Conservation (phyloP, 2,888 invertebrate genomes). For the Electrophaes corylata region DNA sequence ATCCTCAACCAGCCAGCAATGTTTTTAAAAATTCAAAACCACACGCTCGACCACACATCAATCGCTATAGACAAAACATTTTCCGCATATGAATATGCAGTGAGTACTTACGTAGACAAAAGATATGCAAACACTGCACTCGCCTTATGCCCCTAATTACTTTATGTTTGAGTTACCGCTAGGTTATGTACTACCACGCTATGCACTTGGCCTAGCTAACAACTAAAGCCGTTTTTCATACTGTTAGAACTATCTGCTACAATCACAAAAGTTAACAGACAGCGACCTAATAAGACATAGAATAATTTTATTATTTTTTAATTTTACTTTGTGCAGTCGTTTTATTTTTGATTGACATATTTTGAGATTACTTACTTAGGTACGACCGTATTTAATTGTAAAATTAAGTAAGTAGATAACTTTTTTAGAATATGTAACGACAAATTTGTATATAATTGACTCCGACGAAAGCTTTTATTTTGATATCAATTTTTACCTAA, state of each 20-base stretch:
- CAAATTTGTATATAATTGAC: too few relatives aligned
- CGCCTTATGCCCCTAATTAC: constrained; percentile 27
- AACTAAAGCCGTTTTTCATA: background rate
- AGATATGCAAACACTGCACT: constrained; percentile 21
- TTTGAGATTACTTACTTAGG: too few relatives aligned
- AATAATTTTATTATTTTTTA: too few relatives aligned
- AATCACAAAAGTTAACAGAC: too few relatives aligned
- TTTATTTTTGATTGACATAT: too few relatives aligned
- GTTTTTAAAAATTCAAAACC: background rate
- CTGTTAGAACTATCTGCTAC: background rate
- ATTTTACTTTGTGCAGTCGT: too few relatives aligned
- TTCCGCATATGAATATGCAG: constrained; percentile 26
- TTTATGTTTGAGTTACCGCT: constrained; percentile 27
- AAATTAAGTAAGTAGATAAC: too few relatives aligned
- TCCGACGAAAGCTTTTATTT: too few relatives aligned
- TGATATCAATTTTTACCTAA: too few relatives aligned
- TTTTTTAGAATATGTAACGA: too few relatives aligned
- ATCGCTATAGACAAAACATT: constrained; percentile 12
- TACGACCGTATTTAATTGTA: too few relatives aligned
- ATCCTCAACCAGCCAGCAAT: background rate
- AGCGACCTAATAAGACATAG: too few relatives aligned
- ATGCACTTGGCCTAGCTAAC: constrained; percentile 13
- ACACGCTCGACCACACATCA: constrained; percentile 7
- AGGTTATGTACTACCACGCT: constrained; percentile 2
- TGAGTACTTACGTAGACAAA: constrained; percentile 2